Evolutionary conservation across 2,888 invertebrate genomes (phyloP).

Genomic region (Agrilus biguttatus): DNA sequence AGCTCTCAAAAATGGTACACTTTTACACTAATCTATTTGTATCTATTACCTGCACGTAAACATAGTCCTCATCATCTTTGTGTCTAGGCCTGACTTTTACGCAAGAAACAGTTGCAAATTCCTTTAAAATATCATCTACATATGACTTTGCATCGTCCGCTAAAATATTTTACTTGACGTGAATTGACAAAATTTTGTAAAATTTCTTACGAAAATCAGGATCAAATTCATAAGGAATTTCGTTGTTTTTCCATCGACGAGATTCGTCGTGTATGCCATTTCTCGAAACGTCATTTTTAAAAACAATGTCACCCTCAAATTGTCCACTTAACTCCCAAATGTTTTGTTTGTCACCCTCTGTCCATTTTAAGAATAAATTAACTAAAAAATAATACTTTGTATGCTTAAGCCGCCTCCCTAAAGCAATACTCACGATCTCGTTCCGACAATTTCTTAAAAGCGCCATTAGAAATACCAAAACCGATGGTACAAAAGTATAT

Average conservation of each 20-base stretch:
- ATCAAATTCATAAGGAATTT: conserved; percentile 4
- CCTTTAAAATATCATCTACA: background rate
- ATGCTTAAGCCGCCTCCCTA: background rate
- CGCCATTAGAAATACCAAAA: no score
- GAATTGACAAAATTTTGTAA: background rate
- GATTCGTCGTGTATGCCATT: conserved; percentile 5
- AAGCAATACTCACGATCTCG: background rate
- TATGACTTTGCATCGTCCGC: no score
- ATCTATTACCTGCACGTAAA: conserved; percentile 4
- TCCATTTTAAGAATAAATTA: conserved; percentile 5
- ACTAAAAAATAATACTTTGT: background rate
- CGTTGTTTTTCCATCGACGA: conserved; percentile 5
- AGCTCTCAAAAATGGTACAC: no score
- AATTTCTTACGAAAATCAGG: conserved; percentile 2
- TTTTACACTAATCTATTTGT: conserved; percentile 1
- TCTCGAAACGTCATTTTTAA: conserved; percentile 2
- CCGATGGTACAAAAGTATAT: no score
- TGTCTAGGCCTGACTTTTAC: conserved; percentile 1
- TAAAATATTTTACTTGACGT: no score
- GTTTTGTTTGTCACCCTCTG: conserved; percentile 8
- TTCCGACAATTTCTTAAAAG: no score
- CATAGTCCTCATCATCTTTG: conserved; percentile 2
- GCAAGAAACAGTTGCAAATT: conserved; percentile 2
- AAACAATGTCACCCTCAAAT: conserved; percentile 10
- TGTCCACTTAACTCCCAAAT: conserved; percentile 11